Evolutionary conservation across 2,888 invertebrate species (phyloP).

Genomic region (Drosophila borborema): DNA sequence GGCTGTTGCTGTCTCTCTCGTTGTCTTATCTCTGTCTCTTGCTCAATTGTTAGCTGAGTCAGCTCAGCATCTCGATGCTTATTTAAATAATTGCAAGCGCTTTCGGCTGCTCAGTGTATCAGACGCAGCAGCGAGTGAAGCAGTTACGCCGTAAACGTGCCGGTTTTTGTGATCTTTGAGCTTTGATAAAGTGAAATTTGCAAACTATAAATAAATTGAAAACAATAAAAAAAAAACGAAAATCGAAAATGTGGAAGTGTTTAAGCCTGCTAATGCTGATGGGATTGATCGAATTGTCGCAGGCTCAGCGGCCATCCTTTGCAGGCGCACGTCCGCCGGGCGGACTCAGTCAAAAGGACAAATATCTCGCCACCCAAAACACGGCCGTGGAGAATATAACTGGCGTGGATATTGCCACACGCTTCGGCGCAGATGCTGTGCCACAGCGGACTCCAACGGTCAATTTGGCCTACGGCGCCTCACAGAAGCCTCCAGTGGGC

Average conservation of each 20-base stretch:
- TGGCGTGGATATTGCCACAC: slow-evolving; percentile 83
- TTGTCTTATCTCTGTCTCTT: neutral
- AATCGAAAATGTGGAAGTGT: slow-evolving; percentile 38
- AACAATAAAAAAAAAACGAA: neutral
- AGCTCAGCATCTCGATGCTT: slow-evolving; percentile 52
- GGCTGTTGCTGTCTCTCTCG: neutral
- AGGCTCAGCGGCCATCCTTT: slow-evolving; percentile 88
- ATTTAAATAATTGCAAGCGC: slow-evolving; percentile 63
- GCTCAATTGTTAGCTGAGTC: slow-evolving; percentile 25
- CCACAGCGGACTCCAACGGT: slow-evolving; percentile 82
- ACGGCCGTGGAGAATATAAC: slow-evolving; percentile 56
- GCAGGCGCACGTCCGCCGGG: slow-evolving; percentile 87
- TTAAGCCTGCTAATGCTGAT: slow-evolving; percentile 36
- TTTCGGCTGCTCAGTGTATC: slow-evolving; percentile 32
- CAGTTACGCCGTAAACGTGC: slow-evolving; percentile 30
- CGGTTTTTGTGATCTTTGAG: slow-evolving; percentile 2
- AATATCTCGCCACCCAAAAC: slow-evolving; percentile 82
- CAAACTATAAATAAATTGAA: neutral
- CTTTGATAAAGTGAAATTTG: slow-evolving; percentile 50
- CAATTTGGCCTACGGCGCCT: slow-evolving; percentile 57
- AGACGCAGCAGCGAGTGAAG: slow-evolving; percentile 42
- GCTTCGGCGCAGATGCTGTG: slow-evolving; percentile 86
- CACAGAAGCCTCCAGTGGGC: slow-evolving; percentile 78
- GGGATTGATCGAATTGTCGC: slow-evolving; percentile 32
- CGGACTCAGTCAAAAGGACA: slow-evolving; percentile 86